These are phyloP conservation scores for Campaea margaritaria DNA, from an alignment of 2,888 invertebrate genomes.

Conservation along the genomic window DNA sequence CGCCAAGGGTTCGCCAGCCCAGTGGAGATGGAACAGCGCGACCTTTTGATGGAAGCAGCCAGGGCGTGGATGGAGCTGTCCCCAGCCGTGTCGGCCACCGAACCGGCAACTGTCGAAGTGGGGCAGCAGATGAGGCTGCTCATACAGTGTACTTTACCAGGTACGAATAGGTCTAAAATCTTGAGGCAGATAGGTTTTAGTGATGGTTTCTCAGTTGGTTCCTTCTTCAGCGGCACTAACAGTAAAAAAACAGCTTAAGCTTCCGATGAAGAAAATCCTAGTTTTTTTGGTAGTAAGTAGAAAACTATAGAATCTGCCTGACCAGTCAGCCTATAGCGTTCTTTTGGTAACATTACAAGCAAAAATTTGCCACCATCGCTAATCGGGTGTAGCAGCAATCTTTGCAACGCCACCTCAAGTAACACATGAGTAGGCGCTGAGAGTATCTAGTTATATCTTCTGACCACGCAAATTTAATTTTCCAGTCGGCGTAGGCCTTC, in stretches of 20 bases:
- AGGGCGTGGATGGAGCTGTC: slow-evolving; percentile 91
- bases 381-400: too few species aligned
- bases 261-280: too few species aligned
- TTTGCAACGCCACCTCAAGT: too few species aligned
- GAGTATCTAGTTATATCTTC: neutral
- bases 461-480: slow-evolving; percentile 43
- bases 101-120: slow-evolving; percentile 87
- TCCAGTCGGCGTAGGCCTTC: slow-evolving; percentile 89
- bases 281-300: too few species aligned
- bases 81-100: slow-evolving; percentile 66
- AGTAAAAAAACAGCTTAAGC: too few species aligned
- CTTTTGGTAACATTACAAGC: too few species aligned
- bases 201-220: too few species aligned
- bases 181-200: too few species aligned
- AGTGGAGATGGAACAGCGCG: slow-evolving; percentile 74
- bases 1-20: slow-evolving; percentile 78
- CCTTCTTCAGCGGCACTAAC: too few species aligned
- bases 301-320: too few species aligned
- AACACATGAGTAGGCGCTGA: neutral
- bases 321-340: too few species aligned
- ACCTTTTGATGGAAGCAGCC: slow-evolving; percentile 81
- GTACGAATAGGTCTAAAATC: slow-evolving; percentile 56
- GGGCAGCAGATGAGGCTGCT: slow-evolving; percentile 89
- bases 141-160: slow-evolving; percentile 87
- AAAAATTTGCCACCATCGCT: too few species aligned